phyloP scores from a whole-genome alignment of 2,888 invertebrate genomes.

The Sclerodermus sp. region DNA sequence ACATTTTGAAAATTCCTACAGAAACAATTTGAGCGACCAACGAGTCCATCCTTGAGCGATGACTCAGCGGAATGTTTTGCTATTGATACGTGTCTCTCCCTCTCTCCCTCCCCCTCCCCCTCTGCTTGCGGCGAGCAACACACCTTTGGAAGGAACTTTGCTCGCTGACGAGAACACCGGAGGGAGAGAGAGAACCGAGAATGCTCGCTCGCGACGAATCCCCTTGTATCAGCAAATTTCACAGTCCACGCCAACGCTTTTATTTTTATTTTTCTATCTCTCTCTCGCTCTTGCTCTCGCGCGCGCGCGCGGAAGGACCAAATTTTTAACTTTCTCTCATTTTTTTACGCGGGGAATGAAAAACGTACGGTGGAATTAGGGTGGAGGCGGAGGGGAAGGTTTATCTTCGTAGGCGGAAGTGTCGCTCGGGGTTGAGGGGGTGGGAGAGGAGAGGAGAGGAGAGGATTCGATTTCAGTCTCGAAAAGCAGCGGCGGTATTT shows the following conservation, averaged over 20 bases:
- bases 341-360: no score
- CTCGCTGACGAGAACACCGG: background rate
- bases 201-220: no score
- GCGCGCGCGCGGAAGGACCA: no score
- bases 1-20: slow-evolving; percentile 21
- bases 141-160: no score
- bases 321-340: no score
- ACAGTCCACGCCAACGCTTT: no score
- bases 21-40: slow-evolving; percentile 28
- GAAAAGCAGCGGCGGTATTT: slow-evolving; percentile 39
- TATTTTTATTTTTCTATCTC: no score
- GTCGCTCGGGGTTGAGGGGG: background rate
- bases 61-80: slow-evolving; percentile 35
- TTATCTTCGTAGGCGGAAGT: no score
- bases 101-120: background rate
- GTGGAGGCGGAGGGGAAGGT: slow-evolving; percentile 2
- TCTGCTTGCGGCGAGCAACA: background rate
- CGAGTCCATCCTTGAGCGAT: slow-evolving; percentile 37
- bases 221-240: no score
- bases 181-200: slow-evolving; percentile 6
- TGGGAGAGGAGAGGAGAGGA: slow-evolving; percentile 1
- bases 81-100: slow-evolving; percentile 31
- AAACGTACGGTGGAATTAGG: no score
- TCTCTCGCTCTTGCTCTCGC: background rate
- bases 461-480: slow-evolving; percentile 31